Evolutionary conservation across 2,888 invertebrate genomes (phyloP), one percentile per base, ranked within the genome.

Genomic region (Metallyticus violacea): DNA sequence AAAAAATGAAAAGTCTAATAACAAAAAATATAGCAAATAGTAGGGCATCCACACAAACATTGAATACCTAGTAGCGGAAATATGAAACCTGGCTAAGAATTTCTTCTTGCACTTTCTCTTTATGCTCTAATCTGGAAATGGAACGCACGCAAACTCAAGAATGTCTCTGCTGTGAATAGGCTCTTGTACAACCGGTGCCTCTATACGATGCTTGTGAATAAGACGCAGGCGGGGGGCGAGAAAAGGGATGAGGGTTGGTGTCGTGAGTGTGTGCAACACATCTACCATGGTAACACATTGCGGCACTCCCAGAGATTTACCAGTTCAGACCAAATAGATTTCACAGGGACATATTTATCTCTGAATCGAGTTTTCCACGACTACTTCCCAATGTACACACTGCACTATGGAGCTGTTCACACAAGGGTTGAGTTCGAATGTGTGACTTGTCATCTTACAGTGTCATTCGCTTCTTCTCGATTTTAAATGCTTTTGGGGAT

Each of bases 241-340:
- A 29, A 3, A 6, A 6, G 5, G 29, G 29, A 29, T 29, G 29
- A 3, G 29, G 3, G 29, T n/a, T n/a, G n/a, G n/a, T n/a, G n/a
- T n/a, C 29, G 29, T 29, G 29, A 6, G 29, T 29, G 29, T 29
- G 29, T 6, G 40, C 40, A 62, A 62, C 40, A 62, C 40, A 15
- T 7, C 40, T 40, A 40, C 22, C 79, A 26, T 15, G 4, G 28
- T 79, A 28, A 79, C 28, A 79, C 77, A 83, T 77, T 83, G 77
- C 29, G 77, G 83, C 82, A 83, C 26, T 83, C 83, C 83, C 77
- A 9, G 25, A 77, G 77, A 83, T 83, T 83, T 77, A 82, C 27
- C 76, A 30, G 7, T 77, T 83, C 25, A 25, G n/a, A 2, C 28
- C 83, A 77, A 83, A 83, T 83, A 83, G 83, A 83, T 83, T 26